Conservation (phyloP, 2,113 vertebrate species). For the Cyprinus carpio region DNA sequence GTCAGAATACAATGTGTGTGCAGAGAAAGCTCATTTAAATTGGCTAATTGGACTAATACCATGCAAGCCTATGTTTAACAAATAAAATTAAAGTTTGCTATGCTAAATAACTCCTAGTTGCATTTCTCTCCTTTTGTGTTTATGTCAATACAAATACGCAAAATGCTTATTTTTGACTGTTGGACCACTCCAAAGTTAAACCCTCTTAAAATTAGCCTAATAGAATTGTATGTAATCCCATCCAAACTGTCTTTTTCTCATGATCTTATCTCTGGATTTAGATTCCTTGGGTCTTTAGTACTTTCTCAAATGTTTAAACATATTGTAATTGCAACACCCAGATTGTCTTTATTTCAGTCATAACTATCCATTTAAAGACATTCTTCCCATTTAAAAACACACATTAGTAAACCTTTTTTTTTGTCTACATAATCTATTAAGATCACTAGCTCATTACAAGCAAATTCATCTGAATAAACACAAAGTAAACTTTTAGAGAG, state of each 20-base stretch:
- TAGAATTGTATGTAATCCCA: conserved; percentile 12
- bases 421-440: neutral
- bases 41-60: neutral
- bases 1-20: neutral
- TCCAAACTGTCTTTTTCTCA: conserved; percentile 3
- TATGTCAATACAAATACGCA: neutral
- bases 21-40: neutral
- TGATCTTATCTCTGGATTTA: neutral
- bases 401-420: too few species aligned
- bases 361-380: neutral
- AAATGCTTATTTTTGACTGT: neutral
- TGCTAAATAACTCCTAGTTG: neutral
- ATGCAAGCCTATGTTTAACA: neutral
- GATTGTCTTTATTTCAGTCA: neutral
- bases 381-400: too few species aligned
- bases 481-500: neutral
- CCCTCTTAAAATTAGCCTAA: conserved; percentile 11
- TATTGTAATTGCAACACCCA: neutral
- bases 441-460: neutral
- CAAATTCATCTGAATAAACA: neutral
- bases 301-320: conserved; percentile 2
- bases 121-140: neutral
- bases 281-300: neutral
- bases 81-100: neutral
- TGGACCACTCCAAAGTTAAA: conserved; percentile 1